Evolutionary conservation across 2,888 invertebrate species (phyloP).

Genomic region (Rotaria socialis): DNA sequence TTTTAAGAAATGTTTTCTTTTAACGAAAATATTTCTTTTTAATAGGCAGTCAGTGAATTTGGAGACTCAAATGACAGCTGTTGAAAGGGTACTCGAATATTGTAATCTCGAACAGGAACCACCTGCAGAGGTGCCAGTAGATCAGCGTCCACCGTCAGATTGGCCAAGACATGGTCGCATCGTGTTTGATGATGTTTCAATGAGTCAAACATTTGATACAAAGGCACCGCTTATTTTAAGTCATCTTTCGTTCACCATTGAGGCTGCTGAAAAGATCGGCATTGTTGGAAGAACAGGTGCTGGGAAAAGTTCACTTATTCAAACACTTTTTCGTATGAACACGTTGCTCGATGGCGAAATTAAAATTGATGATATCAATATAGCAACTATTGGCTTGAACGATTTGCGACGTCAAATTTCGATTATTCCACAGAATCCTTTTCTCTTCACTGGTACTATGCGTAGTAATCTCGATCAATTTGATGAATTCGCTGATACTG

Average conservation of each 20-base stretch:
- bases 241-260: slow-evolving; percentile 59
- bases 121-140: slow-evolving; percentile 53
- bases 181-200: slow-evolving; percentile 57
- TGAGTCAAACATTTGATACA: slow-evolving; percentile 67
- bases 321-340: slow-evolving; percentile 42
- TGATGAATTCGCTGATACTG: slow-evolving; percentile 53
- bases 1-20: no score
- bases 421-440: slow-evolving; percentile 55
- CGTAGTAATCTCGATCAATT: slow-evolving; percentile 59
- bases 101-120: slow-evolving; percentile 66
- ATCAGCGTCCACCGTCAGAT: slow-evolving; percentile 43
- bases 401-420: slow-evolving; percentile 47
- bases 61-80: slow-evolving; percentile 63
- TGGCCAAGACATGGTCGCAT: slow-evolving; percentile 61
- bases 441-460: slow-evolving; percentile 57
- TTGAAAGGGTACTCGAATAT: slow-evolving; percentile 79
- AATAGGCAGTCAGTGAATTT: slow-evolving; percentile 64
- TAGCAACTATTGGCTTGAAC: slow-evolving; percentile 41
- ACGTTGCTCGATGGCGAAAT: slow-evolving; percentile 37
- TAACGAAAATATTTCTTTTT: no score
- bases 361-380: slow-evolving; percentile 44
- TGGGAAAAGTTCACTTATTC: slow-evolving; percentile 41
- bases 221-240: slow-evolving; percentile 68
- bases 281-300: slow-evolving; percentile 46
- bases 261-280: slow-evolving; percentile 63